Percentiles rank a stretch among this genome's conserved stretches.
These are phyloP conservation scores for Nesoenas mayeri DNA, from an alignment of 2,113 vertebrate genomes.

Conservation along the genomic window DNA sequence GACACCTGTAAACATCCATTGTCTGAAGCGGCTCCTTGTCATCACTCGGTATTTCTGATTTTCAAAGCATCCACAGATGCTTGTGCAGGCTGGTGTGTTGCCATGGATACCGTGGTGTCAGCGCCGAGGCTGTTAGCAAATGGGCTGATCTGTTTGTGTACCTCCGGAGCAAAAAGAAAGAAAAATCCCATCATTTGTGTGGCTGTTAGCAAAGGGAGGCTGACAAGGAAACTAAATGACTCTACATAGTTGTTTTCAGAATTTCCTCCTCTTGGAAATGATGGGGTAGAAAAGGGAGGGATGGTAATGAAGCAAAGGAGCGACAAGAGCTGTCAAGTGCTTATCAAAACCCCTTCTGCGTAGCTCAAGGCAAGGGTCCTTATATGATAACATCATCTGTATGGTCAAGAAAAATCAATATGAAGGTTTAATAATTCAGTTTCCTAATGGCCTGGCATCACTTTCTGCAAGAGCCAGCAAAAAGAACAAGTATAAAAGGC, in stretches of 20 bases:
- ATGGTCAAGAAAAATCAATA: not conserved
- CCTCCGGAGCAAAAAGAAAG: slow-evolving; percentile 4
- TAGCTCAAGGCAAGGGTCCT: not conserved
- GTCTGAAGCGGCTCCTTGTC: slow-evolving; percentile 51
- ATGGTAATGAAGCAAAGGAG: not conserved
- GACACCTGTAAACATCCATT: slow-evolving; percentile 32
- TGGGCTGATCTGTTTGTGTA: slow-evolving; percentile 55
- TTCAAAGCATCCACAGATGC: slow-evolving; percentile 40
- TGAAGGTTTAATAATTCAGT: not conserved
- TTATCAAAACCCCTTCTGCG: not conserved
- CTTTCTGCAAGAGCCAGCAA: not conserved
- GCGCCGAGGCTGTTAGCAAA: slow-evolving; percentile 19
- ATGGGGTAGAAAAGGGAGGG: not conserved
- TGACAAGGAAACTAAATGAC: not conserved
- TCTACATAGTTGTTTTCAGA: slow-evolving; percentile 10
- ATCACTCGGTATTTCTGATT: slow-evolving; percentile 54
- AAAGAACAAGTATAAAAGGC: not conserved
- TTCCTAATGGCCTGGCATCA: not conserved
- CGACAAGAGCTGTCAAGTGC: not conserved
- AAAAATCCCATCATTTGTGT: not conserved
- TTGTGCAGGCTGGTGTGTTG: slow-evolving; percentile 51
- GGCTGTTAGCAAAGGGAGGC: slow-evolving; percentile 11
- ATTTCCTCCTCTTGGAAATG: slow-evolving; percentile 1
- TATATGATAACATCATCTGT: not conserved
- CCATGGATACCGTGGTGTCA: slow-evolving; percentile 67